Base-by-base conservation (phyloP, 2,888 invertebrate species). In the Lingula anatina region DNA sequence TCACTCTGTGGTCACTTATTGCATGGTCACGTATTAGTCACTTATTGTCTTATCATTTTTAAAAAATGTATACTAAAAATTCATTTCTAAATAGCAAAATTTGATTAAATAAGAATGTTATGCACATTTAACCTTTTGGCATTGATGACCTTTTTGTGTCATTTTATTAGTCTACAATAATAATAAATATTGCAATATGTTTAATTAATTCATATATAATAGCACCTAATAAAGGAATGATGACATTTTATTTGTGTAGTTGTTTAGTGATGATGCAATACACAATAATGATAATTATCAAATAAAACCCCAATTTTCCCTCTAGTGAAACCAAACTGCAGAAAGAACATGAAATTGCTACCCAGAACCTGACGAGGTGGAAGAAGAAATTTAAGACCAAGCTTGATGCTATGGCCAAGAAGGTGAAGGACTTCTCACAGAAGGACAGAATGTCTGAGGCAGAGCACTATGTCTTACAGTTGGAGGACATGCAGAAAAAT, bases 361-460 rank as follows among this genome's bases (percentile, higher is more conserved):
- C 67, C 5, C 62, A 62, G 39, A 64, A 63, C 41, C 60, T 76
- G 40, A 56, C 57, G 38, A 70, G 71, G 25, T 63, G 64, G 57
- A 65, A 69, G 57, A 66, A 66, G 36, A 56, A 58, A 39, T 69
- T 72, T 55, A 58, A 63, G 42, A 51, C 44, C 5, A 56, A 62
- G 47, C 56, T 72, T 23, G 59, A 64, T 15, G 63, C 56, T 20
- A 57, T 66, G 40, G 54, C 60, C 24, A 62, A 63, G 52, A 59
- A 63, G 52, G 58, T 76, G n/a, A 66, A 66, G 35, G 67, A 68
- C 12, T 75, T 75, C 52, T 61, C 63, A 24, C 46, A 46, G n/a
- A 71, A 70, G 54, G 71, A 73, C 48, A 58, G 70, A 26, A 70
- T 75, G 66, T 66, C 70, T 3, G 75, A 76, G 53, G 72, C 75